Evolutionary conservation across 1,140 invertebrate genomes (phyloP).

Genomic region (Lepidurus apus): DNA sequence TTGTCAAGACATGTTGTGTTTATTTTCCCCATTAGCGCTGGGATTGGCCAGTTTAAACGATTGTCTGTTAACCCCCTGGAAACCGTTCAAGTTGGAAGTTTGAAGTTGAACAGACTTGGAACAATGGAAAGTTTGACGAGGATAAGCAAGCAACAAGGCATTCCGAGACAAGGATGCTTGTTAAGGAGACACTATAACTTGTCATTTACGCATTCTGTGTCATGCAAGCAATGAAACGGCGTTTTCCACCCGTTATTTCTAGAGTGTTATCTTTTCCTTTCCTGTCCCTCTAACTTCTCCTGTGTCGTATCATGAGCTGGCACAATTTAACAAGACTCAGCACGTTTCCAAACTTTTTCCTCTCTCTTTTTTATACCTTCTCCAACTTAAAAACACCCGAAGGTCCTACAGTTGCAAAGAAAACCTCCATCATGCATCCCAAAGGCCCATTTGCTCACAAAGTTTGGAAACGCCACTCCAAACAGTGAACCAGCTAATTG

Average conservation of each 20-base stretch:
- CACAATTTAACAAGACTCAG: conserved; percentile 4
- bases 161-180: not conserved
- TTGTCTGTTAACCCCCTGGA: too few species aligned
- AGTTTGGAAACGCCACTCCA: not conserved
- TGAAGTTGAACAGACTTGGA: not conserved
- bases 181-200: not conserved
- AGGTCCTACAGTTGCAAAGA: not conserved
- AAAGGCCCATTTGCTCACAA: not conserved
- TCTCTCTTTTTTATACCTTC: not conserved
- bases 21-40: too few species aligned
- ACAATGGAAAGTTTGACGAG: not conserved
- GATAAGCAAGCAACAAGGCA: not conserved
- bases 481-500: not conserved
- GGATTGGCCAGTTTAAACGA: too few species aligned
- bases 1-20: too few species aligned
- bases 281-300: not conserved
- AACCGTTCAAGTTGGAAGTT: not conserved
- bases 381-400: not conserved
- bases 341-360: not conserved
- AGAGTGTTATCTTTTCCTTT: not conserved
- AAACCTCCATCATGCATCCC: not conserved
- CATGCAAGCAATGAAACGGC: conserved; percentile 2
- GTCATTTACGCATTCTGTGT: not conserved
- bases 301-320: not conserved
- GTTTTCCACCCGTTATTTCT: not conserved